These are phyloP conservation scores for Anagyrus pseudococci DNA, from an alignment of 2,888 invertebrate genomes.

Conservation along the genomic window DNA sequence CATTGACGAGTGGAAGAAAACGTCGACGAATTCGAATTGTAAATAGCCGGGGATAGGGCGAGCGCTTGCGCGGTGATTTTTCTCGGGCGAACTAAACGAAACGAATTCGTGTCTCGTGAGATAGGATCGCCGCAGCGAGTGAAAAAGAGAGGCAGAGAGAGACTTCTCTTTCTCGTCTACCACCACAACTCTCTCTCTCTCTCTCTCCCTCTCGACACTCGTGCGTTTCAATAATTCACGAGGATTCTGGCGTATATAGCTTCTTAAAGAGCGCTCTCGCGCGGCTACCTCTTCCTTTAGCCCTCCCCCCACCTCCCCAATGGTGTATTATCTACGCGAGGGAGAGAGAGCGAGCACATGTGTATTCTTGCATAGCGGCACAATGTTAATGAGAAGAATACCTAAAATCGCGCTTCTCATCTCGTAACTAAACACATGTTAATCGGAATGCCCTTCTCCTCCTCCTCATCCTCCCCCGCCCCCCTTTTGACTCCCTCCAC, in stretches of 20 bases:
- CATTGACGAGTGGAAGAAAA: too few species aligned
- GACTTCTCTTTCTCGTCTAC: slow-evolving; percentile 20
- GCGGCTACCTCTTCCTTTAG: slow-evolving; percentile 3
- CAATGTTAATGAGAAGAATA: slow-evolving; percentile 41
- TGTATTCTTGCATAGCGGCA: slow-evolving; percentile 39
- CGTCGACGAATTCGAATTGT: slow-evolving; percentile 31
- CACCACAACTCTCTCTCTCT: slow-evolving; percentile 8
- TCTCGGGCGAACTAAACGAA: slow-evolving; percentile 19
- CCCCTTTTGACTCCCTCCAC: not conserved
- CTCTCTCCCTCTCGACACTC: slow-evolving; percentile 21
- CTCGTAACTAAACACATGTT: slow-evolving; percentile 41
- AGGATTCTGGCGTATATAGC: too few species aligned
- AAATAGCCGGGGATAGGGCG: too few species aligned
- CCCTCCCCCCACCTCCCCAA: not conserved
- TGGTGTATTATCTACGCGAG: slow-evolving; percentile 33
- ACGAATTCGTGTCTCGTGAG: slow-evolving; percentile 38
- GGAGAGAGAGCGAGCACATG: slow-evolving; percentile 31
- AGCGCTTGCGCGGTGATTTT: slow-evolving; percentile 16
- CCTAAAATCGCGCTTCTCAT: slow-evolving; percentile 38
- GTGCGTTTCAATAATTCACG: slow-evolving; percentile 42
- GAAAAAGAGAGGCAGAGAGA: slow-evolving; percentile 17
- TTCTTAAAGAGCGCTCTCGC: too few species aligned
- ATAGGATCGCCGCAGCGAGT: slow-evolving; percentile 29
- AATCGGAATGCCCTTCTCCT: slow-evolving; percentile 27
- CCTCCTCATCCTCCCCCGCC: slow-evolving; percentile 1